A percentile compares a stretch with the other conserved stretches of the same genome.
Conservation (phyloP, 2,888 invertebrate genomes). For the Ichneumoninae sp. region DNA sequence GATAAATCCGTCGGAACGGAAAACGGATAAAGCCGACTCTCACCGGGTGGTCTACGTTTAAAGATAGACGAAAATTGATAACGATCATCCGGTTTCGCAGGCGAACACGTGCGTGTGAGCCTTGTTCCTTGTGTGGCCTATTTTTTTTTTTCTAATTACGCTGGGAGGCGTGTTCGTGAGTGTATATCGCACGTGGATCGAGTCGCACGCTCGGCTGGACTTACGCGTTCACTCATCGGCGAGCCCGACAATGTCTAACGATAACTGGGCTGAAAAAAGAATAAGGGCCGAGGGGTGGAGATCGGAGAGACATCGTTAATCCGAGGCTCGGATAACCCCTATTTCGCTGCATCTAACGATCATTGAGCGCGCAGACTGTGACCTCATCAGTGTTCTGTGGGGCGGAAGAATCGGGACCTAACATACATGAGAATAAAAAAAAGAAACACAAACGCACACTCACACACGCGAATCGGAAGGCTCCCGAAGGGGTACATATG, state of each 20-base stretch:
- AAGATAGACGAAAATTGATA: conserved; percentile 41
- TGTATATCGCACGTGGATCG: conserved; percentile 26
- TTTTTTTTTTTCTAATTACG: conserved; percentile 30
- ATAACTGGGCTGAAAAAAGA: conserved; percentile 26
- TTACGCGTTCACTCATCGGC: conserved; percentile 10
- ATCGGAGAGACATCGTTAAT: conserved; percentile 23
- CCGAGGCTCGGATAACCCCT: conserved; percentile 34
- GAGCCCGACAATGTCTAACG: conserved; percentile 25
- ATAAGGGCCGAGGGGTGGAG: not conserved
- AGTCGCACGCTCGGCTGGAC: conserved; percentile 2
- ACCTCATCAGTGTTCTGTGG: not conserved
- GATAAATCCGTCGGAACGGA: conserved; percentile 43
- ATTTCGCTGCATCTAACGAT: conserved; percentile 41
- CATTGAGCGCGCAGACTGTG: conserved; percentile 15
- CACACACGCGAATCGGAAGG: not conserved
- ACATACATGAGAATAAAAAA: conserved; percentile 13
- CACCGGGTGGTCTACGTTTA: conserved; percentile 25
- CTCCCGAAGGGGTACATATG: not conserved
- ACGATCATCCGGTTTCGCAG: conserved; percentile 33
- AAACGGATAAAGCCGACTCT: conserved; percentile 21
- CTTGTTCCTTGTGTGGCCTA: conserved; percentile 12
- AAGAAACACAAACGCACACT: not conserved
- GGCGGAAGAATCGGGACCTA: not conserved
- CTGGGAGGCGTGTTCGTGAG: not conserved
- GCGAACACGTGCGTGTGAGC: not conserved